Evolutionary conservation across 2,888 invertebrate genomes (phyloP).

Genomic region (Molanna angustata): DNA sequence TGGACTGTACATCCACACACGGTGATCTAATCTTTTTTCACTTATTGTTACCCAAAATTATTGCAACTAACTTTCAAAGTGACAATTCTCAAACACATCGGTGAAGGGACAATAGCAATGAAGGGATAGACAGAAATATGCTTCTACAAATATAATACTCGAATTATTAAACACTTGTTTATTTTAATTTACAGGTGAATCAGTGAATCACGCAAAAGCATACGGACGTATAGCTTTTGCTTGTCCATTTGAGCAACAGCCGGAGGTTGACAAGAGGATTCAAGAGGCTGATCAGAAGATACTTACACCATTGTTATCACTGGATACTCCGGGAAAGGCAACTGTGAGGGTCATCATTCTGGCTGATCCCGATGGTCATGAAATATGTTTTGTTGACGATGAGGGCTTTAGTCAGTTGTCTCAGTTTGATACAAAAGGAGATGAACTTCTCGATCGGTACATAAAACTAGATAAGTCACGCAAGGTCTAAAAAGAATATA

Average conservation of each 20-base stretch:
- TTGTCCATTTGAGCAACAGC: constrained; percentile 74
- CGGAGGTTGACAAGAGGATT: constrained; percentile 71
- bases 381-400: constrained; percentile 98
- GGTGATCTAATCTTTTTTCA: no score
- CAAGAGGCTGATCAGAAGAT: constrained; percentile 70
- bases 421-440: constrained; percentile 78
- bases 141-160: no score
- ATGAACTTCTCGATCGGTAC: constrained; percentile 72
- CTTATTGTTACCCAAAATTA: no score
- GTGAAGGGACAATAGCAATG: no score
- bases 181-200: constrained; percentile 51
- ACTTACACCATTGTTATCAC: constrained; percentile 83
- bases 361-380: constrained; percentile 95
- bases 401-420: constrained; percentile 90
- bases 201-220: constrained; percentile 81
- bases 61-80: no score
- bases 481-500: no score
- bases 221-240: constrained; percentile 96
- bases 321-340: constrained; percentile 97
- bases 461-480: constrained; percentile 66
- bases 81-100: no score
- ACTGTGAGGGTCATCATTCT: constrained; percentile 94
- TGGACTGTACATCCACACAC: no score
- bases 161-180: no score
- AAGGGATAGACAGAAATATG: no score